Evolutionary conservation across 2,797 vertebrate genomes (phyloP), one percentile per base, ranked within the genome.

Genomic region (Phalloptychus januarius): DNA sequence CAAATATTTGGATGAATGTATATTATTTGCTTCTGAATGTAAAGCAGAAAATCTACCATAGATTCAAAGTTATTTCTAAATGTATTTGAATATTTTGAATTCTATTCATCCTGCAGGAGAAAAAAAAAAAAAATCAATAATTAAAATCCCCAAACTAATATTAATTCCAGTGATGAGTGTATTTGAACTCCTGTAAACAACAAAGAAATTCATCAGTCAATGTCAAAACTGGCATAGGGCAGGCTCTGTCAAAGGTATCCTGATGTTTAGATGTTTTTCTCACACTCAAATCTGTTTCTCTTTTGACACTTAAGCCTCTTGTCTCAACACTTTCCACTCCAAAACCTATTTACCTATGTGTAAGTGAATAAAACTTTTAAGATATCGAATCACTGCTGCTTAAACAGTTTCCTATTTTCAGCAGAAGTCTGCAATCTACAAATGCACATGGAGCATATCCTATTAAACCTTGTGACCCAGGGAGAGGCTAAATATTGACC

Each of bases 381-480:
- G 93, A 89, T 87, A 83, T 81, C 83, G 75, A 89, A 92, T 90
- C 86, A 88, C 91, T 92, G 89, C 86, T 20, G 42, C 85, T 79
- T 87, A 91, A 89, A 89, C 84, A 81, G 73, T 86, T 92, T 89
- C 80, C 89, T 86, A 89, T 91, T 93, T 90, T 87, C 90, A 86
- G 91, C 83, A 86, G 87, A 93, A 89, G 88, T 91, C 82, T 91
- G 83, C 91, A 92, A 94, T 92, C 92, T 91, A 95, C 93, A 93
- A 94, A 94, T 93, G 94, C 91, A 94, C 88, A 87, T 91, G 93
- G 89, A 95, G 89, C 94, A 94, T 94, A 91, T 94, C 94, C 92
- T 95, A 95, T 95, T 95, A 95, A 94, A 92, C 83, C 85, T 82
- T 72, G 88, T 92, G 90, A 89, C 92, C 91, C 87, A 87, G 91